Conservation (phyloP, 2,888 invertebrate genomes). For the Cynaeus angustus region DNA sequence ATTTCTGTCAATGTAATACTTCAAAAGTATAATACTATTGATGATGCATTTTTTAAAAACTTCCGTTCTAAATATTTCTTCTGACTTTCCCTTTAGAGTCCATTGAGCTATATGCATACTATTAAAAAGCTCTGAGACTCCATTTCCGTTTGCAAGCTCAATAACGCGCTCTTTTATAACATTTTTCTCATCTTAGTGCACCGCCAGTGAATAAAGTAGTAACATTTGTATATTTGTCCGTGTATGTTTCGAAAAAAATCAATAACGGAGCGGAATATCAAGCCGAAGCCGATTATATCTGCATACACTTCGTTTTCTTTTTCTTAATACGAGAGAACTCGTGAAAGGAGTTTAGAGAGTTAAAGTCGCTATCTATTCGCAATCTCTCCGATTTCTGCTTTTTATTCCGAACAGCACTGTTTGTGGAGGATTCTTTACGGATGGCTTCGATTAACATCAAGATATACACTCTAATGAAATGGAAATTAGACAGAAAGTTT, state of each 20-base stretch:
- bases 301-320: background rate
- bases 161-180: too few species aligned
- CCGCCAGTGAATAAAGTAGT: too few species aligned
- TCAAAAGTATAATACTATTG: too few species aligned
- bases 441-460: slow-evolving; percentile 1
- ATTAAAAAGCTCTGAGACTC: too few species aligned
- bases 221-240: too few species aligned
- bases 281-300: slow-evolving; percentile 2
- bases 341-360: slow-evolving; percentile 13
- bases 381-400: slow-evolving; percentile 13
- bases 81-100: too few species aligned
- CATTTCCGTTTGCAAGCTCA: too few species aligned
- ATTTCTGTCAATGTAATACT: too few species aligned
- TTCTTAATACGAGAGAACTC: background rate
- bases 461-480: slow-evolving; percentile 4
- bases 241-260: background rate
- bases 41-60: too few species aligned
- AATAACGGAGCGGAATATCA: background rate
- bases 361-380: slow-evolving; percentile 1
- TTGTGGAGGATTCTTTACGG: background rate
- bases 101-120: too few species aligned
- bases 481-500: slow-evolving; percentile 15
- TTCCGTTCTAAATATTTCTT: too few species aligned
- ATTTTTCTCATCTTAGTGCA: too few species aligned
- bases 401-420: slow-evolving; percentile 4